Base-by-base conservation (phyloP, 2,113 vertebrate species). In the Oceanodroma tethys region DNA sequence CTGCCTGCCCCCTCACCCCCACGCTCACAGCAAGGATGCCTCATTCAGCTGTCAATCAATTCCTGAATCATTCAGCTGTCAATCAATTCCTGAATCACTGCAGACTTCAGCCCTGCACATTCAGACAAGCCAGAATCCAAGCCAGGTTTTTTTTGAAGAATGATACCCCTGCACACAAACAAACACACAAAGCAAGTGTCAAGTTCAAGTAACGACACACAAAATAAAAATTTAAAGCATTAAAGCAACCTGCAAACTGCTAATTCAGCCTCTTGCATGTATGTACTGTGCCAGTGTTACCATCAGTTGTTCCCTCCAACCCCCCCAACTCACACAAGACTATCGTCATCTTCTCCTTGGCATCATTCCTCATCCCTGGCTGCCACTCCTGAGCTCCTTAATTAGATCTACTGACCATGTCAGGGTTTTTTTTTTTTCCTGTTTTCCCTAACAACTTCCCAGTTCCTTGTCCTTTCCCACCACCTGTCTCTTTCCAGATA, bases 11-110 rank as follows among this genome's bases (percentile, higher is more conserved):
- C 21, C 26, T 62, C 45, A 21, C 30, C 25, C 38, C n/a, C 23
- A 27, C 2, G 3, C 36, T 76, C 79, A 45, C 79, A 90, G 75
- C 36, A 59, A 66, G 71, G 50, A 21, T 47, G 40, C 53, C 36
- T 76, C 72, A 86, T 86, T 88, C 71, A 90, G 48, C 66, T 87
- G 68, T 50, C 95, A 85, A 7, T 83, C 79, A 60, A 19, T 6
- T 45, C 87, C 70, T 19, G 13, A 55, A 53, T 71, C 60, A 82
- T 58, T 78, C 70, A 68, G 27, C 47, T 73, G 65, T 34, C 87
- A 63, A 5, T 79, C 72, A 78, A 2, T 11, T 72, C 55, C 50
- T 9, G 3, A 87, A 74, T 13, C 36, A 26, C 68, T 53, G 45
- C 67, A 81, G 34, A 70, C 45, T 83, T 48, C 62, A 66, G 71